Base-by-base conservation (phyloP, 2,113 vertebrate species). In the Pardalotus punctatus region DNA sequence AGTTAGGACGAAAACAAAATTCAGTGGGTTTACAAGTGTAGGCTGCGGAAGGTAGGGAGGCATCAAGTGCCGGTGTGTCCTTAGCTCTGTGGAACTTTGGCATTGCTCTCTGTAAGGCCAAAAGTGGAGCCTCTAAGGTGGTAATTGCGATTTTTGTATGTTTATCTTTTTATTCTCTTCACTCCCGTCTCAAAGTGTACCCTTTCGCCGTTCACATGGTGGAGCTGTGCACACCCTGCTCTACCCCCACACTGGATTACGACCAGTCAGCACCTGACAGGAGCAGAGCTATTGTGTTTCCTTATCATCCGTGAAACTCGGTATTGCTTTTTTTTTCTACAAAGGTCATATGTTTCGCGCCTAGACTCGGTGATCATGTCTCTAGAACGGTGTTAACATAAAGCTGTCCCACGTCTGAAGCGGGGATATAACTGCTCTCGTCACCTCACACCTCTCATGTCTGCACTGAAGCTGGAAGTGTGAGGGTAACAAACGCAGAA, bases 211-310 rank as follows among this genome's bases (percentile, higher is more conserved):
- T 31, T 38, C 23, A 21, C 29, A 0, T 2, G 25, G 42, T 21
- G 48, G 31, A 9, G 35, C 15, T 21, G 3, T 21, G 25, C 36
- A 14, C 14, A 17, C 20, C 33, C 14, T 38, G 60, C 45, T 73
- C 17, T 22, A 4, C 18, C 16, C 11, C 21, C 12, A 9, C 10
- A 0, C 12, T 16, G 33, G 27, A 53, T n/a, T 33, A 3, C 0
- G 4, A 82, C 45, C 65, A 36, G 4, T 33, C 17, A 2, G 38
- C 25, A 16, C 61, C 5, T 28, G 23, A 20, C 14, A 3, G 71
- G 36, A 50, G 61, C 53, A 61, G 70, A 64, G 38, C 11, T 40
- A 24, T 74, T 7, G 0, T 10, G 12, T 48, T 67, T 48, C 22
- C 35, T 81, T 42, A 19, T 5, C 10, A 7, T 28, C 24, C 85